phyloP scores from a whole-genome alignment of 2,888 invertebrate species.

The Caenorhabditis doughertyi region DNA sequence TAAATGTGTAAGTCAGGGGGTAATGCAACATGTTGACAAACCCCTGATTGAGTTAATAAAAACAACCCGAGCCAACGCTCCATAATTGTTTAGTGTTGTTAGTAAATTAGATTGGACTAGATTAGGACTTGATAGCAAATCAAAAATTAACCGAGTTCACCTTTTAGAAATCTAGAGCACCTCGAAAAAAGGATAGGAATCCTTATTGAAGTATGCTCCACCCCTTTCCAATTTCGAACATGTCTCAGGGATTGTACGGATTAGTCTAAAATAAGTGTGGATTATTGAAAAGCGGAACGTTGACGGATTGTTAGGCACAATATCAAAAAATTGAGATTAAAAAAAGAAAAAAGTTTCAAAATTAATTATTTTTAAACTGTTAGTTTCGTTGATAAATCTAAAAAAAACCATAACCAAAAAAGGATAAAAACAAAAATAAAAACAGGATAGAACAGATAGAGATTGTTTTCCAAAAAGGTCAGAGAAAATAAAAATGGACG shows the following conservation, averaged over 20 bases:
- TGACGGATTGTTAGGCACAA: not conserved
- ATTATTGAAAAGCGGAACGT: not conserved
- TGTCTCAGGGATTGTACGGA: not conserved
- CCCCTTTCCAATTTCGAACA: not conserved
- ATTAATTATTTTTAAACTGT: not conserved
- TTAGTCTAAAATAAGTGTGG: not conserved
- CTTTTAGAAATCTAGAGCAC: no score
- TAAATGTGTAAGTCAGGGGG: not conserved
- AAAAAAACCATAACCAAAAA: no score
- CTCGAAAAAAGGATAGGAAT: not conserved
- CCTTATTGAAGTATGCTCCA: constrained; percentile 1
- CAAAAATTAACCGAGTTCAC: not conserved
- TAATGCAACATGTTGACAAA: constrained; percentile 2
- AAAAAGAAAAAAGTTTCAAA: not conserved
- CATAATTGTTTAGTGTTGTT: constrained; percentile 4
- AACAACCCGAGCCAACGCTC: not conserved
- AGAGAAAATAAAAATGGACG: constrained; percentile 35
- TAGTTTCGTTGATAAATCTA: not conserved
- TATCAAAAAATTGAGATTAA: not conserved
- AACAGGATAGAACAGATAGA: constrained; percentile 7
- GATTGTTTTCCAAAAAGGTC: constrained; percentile 24
- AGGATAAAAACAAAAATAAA: constrained; percentile 5
- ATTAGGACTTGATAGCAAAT: not conserved
- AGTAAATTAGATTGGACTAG: not conserved
- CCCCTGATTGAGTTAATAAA: not conserved